A percentile compares a stretch with the other conserved stretches of the same genome.
Conservation (phyloP, 2,113 vertebrate genomes). For the Ptilorrhoa leucosticta region DNA sequence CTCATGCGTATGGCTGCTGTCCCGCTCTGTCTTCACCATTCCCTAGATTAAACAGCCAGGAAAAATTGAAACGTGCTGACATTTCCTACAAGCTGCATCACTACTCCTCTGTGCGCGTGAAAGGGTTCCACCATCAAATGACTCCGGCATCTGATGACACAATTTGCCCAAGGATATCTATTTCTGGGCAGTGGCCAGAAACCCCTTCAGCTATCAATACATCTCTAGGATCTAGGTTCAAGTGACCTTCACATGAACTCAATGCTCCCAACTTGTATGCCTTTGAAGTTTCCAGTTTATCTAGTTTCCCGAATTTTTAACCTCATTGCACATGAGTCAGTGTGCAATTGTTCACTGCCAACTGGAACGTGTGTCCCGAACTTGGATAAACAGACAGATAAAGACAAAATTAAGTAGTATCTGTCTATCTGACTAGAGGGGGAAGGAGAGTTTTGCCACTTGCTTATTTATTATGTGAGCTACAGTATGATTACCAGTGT, state of each 20-base stretch:
- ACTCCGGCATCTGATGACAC: conserved; percentile 43
- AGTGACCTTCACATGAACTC: conserved; percentile 58
- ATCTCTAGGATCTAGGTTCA: conserved; percentile 41
- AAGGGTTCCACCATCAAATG: conserved; percentile 45
- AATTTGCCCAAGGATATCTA: conserved; percentile 24
- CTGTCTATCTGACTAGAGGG: neutral
- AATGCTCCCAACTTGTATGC: neutral
- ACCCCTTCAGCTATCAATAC: conserved; percentile 36
- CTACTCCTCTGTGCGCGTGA: neutral
- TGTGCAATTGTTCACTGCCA: neutral
- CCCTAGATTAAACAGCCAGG: conserved; percentile 35
- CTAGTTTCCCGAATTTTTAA: conserved; percentile 17
- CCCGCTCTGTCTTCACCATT: conserved; percentile 24
- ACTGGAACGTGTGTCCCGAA: neutral
- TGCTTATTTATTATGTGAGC: conserved; percentile 61
- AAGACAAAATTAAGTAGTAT: conserved; percentile 47
- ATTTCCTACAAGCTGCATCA: conserved; percentile 50
- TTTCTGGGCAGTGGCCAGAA: conserved; percentile 40
- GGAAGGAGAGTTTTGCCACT: conserved; percentile 36
- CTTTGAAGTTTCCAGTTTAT: conserved; percentile 53
- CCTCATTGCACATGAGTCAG: neutral
- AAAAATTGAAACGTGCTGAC: conserved; percentile 59
- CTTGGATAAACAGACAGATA: conserved; percentile 17
- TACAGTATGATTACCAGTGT: conserved; percentile 62
- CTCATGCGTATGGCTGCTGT: neutral